A percentile compares a stretch with the other conserved stretches of the same genome.
Conservation (phyloP, 2,113 vertebrate species). For the Ivindomyrus marchei region DNA sequence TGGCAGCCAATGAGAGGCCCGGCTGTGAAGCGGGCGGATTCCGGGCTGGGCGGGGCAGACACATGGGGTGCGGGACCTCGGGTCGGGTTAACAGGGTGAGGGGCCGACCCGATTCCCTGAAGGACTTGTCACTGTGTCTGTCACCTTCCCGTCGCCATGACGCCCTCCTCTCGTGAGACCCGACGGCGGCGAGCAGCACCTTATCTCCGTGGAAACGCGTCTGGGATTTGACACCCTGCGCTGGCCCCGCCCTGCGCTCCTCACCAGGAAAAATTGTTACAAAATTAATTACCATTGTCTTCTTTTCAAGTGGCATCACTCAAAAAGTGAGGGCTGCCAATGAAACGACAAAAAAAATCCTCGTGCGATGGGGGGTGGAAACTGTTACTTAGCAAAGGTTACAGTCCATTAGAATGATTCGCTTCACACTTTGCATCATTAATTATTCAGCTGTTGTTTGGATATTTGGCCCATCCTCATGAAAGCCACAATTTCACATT, state of each 20-base stretch:
- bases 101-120: constrained; percentile 49
- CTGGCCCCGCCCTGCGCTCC: constrained; percentile 16
- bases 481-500: neutral
- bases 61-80: constrained; percentile 4
- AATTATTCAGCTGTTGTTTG: neutral
- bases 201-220: constrained; percentile 69
- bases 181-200: constrained; percentile 72
- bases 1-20: neutral
- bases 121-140: constrained; percentile 59
- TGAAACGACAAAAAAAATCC: constrained; percentile 1
- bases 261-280: constrained; percentile 32
- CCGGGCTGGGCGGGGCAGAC: neutral
- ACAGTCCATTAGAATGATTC: neutral
- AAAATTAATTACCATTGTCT: constrained; percentile 50
- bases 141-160: constrained; percentile 65
- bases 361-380: neutral
- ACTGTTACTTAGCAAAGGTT: constrained; percentile 19
- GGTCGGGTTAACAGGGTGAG: constrained; percentile 23
- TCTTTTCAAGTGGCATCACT: constrained; percentile 37
- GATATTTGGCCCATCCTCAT: neutral
- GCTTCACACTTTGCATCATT: neutral
- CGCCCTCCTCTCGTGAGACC: constrained; percentile 71
- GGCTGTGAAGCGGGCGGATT: neutral
- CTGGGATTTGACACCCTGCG: constrained; percentile 60
- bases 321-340: constrained; percentile 20